Evolutionary conservation across 2,888 invertebrate species (phyloP).

Genomic region (Endomychus coccineus): DNA sequence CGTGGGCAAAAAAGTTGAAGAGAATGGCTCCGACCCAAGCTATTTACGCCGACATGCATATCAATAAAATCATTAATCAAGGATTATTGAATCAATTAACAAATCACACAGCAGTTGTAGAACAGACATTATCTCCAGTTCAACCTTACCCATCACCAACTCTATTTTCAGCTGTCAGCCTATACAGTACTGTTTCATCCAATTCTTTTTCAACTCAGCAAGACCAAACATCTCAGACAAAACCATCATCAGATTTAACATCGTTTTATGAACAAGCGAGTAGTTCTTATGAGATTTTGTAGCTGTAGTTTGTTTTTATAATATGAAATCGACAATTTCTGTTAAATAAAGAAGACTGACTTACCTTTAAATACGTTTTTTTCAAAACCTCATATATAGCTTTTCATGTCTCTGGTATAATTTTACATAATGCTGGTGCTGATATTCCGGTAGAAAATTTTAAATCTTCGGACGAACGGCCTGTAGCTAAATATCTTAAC

Average conservation of each 20-base stretch:
- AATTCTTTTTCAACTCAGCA: too few relatives aligned
- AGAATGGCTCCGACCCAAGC: slow-evolving; percentile 5
- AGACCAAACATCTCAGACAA: too few relatives aligned
- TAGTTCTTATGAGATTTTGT: too few relatives aligned
- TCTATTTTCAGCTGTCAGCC: not conserved
- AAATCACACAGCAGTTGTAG: slow-evolving; percentile 3
- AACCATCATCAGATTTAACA: too few relatives aligned
- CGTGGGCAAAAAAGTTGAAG: slow-evolving; percentile 8
- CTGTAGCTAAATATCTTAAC: slow-evolving; percentile 2
- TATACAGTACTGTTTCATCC: slow-evolving; percentile 1
- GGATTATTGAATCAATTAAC: slow-evolving; percentile 9
- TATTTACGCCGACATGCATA: slow-evolving; percentile 9
- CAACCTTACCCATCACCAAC: too few relatives aligned
- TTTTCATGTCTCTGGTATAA: too few relatives aligned
- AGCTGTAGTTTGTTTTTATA: not conserved
- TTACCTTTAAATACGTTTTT: slow-evolving; percentile 5
- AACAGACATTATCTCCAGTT: not conserved
- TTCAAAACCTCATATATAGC: too few relatives aligned
- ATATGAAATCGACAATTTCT: not conserved
- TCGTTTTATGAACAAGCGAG: too few relatives aligned
- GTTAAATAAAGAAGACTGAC: not conserved
- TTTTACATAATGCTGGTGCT: slow-evolving; percentile 2
- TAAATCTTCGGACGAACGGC: slow-evolving; percentile 5
- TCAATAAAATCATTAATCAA: slow-evolving; percentile 8
- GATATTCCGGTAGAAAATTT: slow-evolving; percentile 3